phyloP scores from a whole-genome alignment of 2,113 vertebrate species.

The Bufo gargarizans region DNA sequence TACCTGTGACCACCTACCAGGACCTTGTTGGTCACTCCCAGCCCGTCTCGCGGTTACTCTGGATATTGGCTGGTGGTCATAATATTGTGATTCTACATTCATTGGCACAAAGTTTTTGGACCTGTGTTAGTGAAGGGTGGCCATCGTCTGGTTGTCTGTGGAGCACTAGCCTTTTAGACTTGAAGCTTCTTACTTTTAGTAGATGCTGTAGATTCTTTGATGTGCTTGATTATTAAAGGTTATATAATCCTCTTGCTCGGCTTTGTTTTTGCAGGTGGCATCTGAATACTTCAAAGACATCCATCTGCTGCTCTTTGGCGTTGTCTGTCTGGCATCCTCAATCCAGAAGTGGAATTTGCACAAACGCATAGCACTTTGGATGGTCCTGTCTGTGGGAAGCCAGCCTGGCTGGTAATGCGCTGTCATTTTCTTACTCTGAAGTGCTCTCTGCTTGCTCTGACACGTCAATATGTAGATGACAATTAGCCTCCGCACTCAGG shows the following conservation, averaged over 20 bases:
- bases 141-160: no score
- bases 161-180: no score
- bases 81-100: no score
- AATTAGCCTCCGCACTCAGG: neutral
- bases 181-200: no score
- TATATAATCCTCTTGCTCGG: neutral
- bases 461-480: neutral
- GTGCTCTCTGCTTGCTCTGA: neutral
- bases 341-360: constrained; percentile 56
- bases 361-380: constrained; percentile 42
- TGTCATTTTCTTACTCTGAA: neutral
- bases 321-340: constrained; percentile 34
- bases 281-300: constrained; percentile 57
- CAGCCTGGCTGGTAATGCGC: constrained; percentile 39
- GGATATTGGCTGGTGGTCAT: no score
- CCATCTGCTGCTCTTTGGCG: constrained; percentile 51
- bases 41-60: no score
- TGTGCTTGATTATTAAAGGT: neutral
- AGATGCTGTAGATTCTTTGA: no score
- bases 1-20: no score
- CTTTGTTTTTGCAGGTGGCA: constrained; percentile 31
- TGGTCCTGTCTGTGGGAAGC: constrained; percentile 50
- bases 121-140: no score
- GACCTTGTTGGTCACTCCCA: no score
- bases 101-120: no score